A percentile compares a stretch with the other conserved stretches of the same genome.
phyloP scores from a whole-genome alignment of 2,888 invertebrate genomes.

The Chorisops tibialis region DNA sequence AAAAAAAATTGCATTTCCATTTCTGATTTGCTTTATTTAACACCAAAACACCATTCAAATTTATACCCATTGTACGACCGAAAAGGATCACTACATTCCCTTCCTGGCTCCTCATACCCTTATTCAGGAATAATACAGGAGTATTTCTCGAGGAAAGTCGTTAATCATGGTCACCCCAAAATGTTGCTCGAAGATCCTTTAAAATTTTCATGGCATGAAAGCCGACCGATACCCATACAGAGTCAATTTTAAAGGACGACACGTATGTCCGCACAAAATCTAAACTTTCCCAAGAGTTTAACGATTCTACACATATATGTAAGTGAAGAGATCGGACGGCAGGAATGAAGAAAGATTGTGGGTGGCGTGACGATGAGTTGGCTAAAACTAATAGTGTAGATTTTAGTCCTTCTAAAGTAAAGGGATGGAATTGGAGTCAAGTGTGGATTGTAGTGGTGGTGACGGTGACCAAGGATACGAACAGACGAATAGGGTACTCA shows the following conservation, averaged over 20 bases:
- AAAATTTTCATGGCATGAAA: slow-evolving; percentile 29
- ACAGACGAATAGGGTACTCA: slow-evolving; percentile 8
- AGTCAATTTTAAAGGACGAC: background rate
- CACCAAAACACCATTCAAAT: background rate
- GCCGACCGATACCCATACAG: background rate
- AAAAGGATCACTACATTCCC: background rate
- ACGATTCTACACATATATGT: slow-evolving; percentile 16
- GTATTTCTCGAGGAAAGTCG: slow-evolving; percentile 29
- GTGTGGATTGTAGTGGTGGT: background rate
- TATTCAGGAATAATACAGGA: slow-evolving; percentile 7
- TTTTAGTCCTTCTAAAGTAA: background rate
- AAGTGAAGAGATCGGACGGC: background rate
- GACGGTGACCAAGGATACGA: slow-evolving; percentile 6
- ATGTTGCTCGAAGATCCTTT: slow-evolving; percentile 31
- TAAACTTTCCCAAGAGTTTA: slow-evolving; percentile 9
- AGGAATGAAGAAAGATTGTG: background rate
- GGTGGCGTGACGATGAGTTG: slow-evolving; percentile 14
- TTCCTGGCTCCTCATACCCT: background rate
- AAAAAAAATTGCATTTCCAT: background rate
- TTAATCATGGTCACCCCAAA: slow-evolving; percentile 40
- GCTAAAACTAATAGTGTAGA: slow-evolving; percentile 20
- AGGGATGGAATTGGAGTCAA: background rate
- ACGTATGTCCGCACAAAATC: slow-evolving; percentile 10
- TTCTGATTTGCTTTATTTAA: background rate
- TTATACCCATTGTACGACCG: background rate